Conservation (phyloP, 2,888 invertebrate genomes). For the Dioctria linearis region DNA sequence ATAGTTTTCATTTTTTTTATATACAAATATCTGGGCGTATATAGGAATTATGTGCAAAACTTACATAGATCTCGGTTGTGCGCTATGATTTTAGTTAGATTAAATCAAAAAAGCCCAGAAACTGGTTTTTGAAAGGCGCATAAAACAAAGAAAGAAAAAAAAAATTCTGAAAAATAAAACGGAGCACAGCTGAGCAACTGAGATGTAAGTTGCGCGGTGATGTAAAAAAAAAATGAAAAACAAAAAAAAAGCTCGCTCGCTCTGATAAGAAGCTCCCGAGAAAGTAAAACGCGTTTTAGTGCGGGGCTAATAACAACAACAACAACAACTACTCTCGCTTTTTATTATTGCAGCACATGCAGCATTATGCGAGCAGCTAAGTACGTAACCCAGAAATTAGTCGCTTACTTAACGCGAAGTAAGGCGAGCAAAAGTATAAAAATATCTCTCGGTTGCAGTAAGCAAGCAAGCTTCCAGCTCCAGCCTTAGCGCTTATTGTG, state of each 20-base stretch:
- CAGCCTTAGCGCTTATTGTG: slow-evolving; percentile 2
- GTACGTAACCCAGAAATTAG: slow-evolving; percentile 45
- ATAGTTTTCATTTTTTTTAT: slow-evolving; percentile 1
- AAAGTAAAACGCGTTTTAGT: slow-evolving; percentile 47
- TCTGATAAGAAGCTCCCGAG: slow-evolving; percentile 11
- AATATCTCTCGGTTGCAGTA: no score
- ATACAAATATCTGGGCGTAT: no score
- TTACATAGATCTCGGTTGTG: slow-evolving; percentile 12
- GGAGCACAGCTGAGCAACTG: slow-evolving; percentile 1
- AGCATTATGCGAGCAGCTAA: slow-evolving; percentile 12
- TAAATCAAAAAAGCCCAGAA: slow-evolving; percentile 3
- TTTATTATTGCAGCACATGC: slow-evolving; percentile 25
- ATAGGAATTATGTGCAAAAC: no score
- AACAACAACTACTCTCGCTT: slow-evolving; percentile 40
- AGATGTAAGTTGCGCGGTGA: slow-evolving; percentile 11
- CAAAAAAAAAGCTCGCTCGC: background rate
- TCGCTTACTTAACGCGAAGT: slow-evolving; percentile 35
- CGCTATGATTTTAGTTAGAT: slow-evolving; percentile 30
- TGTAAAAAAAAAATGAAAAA: slow-evolving; percentile 21
- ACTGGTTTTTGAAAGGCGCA: slow-evolving; percentile 30
- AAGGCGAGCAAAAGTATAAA: background rate
- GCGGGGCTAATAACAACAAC: background rate
- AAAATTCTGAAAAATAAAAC: background rate
- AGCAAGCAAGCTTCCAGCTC: background rate
- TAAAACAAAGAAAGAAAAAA: background rate